These are phyloP conservation scores for Euzophera pinguis DNA, from an alignment of 2,888 invertebrate genomes.

Conservation along the genomic window DNA sequence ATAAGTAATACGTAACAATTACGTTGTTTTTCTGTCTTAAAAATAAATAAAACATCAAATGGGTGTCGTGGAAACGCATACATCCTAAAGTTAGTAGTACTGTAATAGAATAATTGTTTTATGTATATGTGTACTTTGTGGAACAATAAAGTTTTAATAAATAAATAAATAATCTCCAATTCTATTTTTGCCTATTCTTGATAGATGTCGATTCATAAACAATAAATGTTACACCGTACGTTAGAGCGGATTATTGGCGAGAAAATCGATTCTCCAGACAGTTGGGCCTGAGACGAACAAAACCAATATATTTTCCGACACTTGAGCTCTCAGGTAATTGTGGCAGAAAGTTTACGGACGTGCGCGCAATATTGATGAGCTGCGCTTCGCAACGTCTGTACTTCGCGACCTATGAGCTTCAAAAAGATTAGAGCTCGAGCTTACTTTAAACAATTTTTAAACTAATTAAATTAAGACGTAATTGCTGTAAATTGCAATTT, in stretches of 20 bases:
- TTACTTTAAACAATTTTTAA: too few species aligned
- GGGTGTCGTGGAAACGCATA: too few species aligned
- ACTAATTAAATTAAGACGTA: too few species aligned
- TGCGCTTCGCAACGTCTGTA: slow-evolving; percentile 29
- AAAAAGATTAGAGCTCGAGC: background rate
- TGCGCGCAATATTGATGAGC: slow-evolving; percentile 70
- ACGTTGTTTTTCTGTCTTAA: too few species aligned
- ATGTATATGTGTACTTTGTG: too few species aligned
- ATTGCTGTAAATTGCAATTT: too few species aligned
- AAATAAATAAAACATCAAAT: too few species aligned
- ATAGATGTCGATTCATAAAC: slow-evolving; percentile 1
- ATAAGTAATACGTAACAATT: too few species aligned
- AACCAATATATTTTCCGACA: slow-evolving; percentile 78
- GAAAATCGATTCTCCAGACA: slow-evolving; percentile 55
- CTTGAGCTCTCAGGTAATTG: slow-evolving; percentile 79
- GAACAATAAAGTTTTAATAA: too few species aligned
- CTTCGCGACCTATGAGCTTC: slow-evolving; percentile 22
- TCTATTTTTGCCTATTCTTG: background rate
- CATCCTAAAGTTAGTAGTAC: too few species aligned
- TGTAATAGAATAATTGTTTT: too few species aligned
- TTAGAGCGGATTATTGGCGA: slow-evolving; percentile 27
- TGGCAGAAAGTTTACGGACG: slow-evolving; percentile 76
- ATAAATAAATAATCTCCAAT: background rate
- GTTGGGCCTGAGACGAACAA: slow-evolving; percentile 60
- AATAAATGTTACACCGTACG: slow-evolving; percentile 9